phyloP scores from a whole-genome alignment of 2,888 invertebrate genomes.

The Dynastes grantii region DNA sequence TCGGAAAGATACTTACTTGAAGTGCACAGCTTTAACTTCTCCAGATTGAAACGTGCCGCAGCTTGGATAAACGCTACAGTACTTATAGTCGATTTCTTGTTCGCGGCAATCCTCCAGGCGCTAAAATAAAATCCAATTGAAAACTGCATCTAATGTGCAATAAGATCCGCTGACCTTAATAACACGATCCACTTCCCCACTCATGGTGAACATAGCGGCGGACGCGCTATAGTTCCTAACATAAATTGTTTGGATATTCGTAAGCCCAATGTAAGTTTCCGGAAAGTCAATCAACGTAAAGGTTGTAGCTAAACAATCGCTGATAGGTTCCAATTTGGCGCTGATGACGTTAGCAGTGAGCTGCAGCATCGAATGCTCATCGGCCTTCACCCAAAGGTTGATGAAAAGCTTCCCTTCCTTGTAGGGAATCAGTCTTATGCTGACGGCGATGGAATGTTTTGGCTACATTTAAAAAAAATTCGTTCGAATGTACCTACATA shows the following conservation, averaged over 20 bases:
- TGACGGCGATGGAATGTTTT: conserved; percentile 58
- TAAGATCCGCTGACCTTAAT: conserved; percentile 2
- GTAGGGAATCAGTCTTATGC: conserved; percentile 67
- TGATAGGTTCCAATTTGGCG: conserved; percentile 66
- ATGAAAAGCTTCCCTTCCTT: conserved; percentile 65
- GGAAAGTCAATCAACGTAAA: conserved; percentile 46
- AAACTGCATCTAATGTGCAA: not conserved
- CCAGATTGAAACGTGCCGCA: conserved; percentile 33
- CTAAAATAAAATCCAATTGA: not conserved
- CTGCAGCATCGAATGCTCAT: conserved; percentile 63
- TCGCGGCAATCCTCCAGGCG: not conserved
- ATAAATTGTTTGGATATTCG: not conserved
- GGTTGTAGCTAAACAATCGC: conserved; percentile 65
- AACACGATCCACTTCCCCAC: conserved; percentile 19
- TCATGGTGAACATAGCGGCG: conserved; percentile 28
- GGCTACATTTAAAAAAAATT: conserved; percentile 43
- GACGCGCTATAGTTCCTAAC: conserved; percentile 44
- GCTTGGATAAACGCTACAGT: conserved; percentile 14
- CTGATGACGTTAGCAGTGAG: conserved; percentile 64
- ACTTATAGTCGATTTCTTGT: conserved; percentile 19
- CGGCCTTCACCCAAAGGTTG: conserved; percentile 71
- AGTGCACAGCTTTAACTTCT: conserved; percentile 29
- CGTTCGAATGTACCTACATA: too few species aligned
- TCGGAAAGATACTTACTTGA: conserved; percentile 9
- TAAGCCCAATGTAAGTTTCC: conserved; percentile 33